Evolutionary conservation across 2,797 vertebrate species (phyloP).

Genomic region (Oryzias dopingdopingensis): DNA sequence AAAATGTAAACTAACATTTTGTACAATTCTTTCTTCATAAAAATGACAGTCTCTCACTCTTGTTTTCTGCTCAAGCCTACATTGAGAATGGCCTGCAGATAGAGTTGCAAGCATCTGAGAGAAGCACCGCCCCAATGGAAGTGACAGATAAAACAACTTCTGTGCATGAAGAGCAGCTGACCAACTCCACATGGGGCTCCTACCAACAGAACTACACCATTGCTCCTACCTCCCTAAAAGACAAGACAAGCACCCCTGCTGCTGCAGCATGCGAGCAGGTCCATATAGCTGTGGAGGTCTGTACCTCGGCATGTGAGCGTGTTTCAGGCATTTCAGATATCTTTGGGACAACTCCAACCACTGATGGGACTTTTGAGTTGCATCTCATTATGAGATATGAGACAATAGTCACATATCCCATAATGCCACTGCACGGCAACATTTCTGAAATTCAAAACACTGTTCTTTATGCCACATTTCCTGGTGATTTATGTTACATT

Average conservation of each 20-base stretch:
- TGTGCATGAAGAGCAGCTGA: conserved; percentile 42
- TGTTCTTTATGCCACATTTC: no score
- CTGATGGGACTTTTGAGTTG: no score
- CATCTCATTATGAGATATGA: no score
- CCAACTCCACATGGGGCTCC: conserved; percentile 54
- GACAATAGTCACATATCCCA: no score
- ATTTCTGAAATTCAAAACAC: no score
- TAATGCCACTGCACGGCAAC: no score
- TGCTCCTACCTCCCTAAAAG: conserved; percentile 23
- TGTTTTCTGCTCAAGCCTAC: conserved; percentile 21
- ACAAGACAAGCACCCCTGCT: conserved; percentile 49
- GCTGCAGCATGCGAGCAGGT: conserved; percentile 85
- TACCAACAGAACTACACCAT: conserved; percentile 59
- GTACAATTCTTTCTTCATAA: not conserved
- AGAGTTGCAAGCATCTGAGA: conserved; percentile 34
- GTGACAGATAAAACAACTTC: conserved; percentile 31
- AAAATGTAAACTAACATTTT: no score
- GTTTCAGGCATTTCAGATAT: not conserved
- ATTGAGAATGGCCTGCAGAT: conserved; percentile 28
- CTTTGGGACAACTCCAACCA: no score
- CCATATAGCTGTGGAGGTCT: conserved; percentile 88
- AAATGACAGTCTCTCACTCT: not conserved
- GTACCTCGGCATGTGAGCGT: not conserved
- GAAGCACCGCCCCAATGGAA: conserved; percentile 60
- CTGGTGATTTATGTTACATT: no score